Percentiles rank a stretch among this genome's conserved stretches.
Evolutionary conservation across 2,888 invertebrate genomes (phyloP).

Genomic region (Herminia tarsipennalis): DNA sequence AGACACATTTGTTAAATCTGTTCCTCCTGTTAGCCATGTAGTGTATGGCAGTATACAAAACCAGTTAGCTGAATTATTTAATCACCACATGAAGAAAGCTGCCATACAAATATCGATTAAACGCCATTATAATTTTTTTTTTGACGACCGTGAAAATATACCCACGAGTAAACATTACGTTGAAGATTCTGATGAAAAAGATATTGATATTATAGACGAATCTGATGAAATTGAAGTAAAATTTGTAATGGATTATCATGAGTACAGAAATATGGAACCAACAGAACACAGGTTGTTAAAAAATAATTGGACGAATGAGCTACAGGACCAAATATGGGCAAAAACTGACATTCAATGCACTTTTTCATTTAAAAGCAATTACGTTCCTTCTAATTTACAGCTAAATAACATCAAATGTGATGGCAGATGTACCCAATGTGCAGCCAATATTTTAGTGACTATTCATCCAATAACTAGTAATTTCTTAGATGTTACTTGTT

Average conservation of each 20-base stretch:
- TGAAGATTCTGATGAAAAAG: slow-evolving; percentile 9
- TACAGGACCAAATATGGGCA: slow-evolving; percentile 9
- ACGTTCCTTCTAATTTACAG: slow-evolving; percentile 14
- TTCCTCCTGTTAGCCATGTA: slow-evolving; percentile 15
- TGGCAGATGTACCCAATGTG: slow-evolving; percentile 23
- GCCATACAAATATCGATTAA: slow-evolving; percentile 18
- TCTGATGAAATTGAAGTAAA: too few relatives aligned
- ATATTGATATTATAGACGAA: slow-evolving; percentile 12
- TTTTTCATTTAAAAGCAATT: slow-evolving; percentile 18
- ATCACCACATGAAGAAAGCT: slow-evolving; percentile 13
- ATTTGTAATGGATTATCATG: slow-evolving; percentile 13
- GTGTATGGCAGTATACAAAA: slow-evolving; percentile 19
- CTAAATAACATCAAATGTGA: slow-evolving; percentile 13
- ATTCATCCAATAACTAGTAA: slow-evolving; percentile 12
- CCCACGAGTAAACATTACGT: slow-evolving; percentile 8
- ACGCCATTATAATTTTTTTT: slow-evolving; percentile 15
- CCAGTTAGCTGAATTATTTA: slow-evolving; percentile 17
- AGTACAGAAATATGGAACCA: slow-evolving; percentile 13
- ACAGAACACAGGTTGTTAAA: slow-evolving; percentile 11
- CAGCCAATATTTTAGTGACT: slow-evolving; percentile 12
- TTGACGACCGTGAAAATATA: neutral
- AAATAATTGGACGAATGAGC: too few relatives aligned
- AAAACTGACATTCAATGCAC: slow-evolving; percentile 17
- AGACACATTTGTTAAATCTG: slow-evolving; percentile 15
- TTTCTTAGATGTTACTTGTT: slow-evolving; percentile 16